Percentiles rank a stretch among this genome's conserved stretches.
Conservation (phyloP, 2,888 invertebrate genomes). For the Caenorhabditis auriculariae region DNA sequence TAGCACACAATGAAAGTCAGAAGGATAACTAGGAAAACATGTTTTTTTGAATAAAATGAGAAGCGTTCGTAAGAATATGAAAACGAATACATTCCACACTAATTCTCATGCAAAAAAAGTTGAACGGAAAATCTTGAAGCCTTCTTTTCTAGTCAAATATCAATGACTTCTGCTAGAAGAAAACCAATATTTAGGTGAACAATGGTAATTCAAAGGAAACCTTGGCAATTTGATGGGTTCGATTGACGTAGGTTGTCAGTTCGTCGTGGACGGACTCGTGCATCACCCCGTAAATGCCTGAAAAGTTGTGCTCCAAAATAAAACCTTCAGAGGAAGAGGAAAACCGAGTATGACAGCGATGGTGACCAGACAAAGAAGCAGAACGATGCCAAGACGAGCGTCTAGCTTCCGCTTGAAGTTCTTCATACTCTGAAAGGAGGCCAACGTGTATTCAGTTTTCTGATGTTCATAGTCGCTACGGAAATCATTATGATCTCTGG, state of each 20-base stretch:
- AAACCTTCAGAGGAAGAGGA: too few relatives aligned
- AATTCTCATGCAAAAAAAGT: background rate
- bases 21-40: background rate
- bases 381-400: conserved; percentile 44
- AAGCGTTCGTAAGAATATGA: background rate
- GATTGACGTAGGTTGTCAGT: conserved; percentile 45
- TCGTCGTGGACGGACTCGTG: conserved; percentile 45
- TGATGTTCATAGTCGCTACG: too few relatives aligned
- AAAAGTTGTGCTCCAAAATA: background rate
- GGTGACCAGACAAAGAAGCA: conserved; percentile 46
- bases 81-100: background rate
- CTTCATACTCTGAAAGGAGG: conserved; percentile 47
- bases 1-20: too few relatives aligned
- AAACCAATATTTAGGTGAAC: too few relatives aligned
- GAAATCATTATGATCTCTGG: too few relatives aligned
- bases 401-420: conserved; percentile 57
- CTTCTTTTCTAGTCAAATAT: too few relatives aligned
- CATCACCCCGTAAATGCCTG: conserved; percentile 51
- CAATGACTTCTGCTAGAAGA: too few relatives aligned
- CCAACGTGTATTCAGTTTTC: background rate
- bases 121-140: too few relatives aligned
- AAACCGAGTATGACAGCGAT: conserved; percentile 47
- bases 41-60: background rate
- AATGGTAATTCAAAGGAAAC: conserved; percentile 3
- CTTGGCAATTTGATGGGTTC: conserved; percentile 47